Evolutionary conservation across 2,113 vertebrate genomes (phyloP), one percentile per base, ranked within the genome.

Genomic region (Thryonomys swinderianus): DNA sequence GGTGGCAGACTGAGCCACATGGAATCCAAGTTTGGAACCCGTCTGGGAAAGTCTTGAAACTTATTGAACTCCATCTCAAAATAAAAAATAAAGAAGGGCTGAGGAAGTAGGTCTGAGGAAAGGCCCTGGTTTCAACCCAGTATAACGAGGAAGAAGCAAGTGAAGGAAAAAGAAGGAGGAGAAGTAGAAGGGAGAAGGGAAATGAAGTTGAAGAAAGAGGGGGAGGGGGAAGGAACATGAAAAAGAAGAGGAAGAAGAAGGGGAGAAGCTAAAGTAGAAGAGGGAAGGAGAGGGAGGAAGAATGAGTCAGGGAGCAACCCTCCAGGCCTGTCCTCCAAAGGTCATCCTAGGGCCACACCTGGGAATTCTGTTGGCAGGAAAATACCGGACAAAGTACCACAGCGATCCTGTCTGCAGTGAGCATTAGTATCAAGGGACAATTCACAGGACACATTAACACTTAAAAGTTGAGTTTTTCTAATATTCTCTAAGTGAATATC

Each of bases 281-380:
- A 66, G 14, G 1, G 32, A 11, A 10, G 7, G 16, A 8, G 11
- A 20, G 67, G 9, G 21, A 40, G n/a, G 18, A 25, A 48, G 18
- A 9, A 1, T 7, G 9, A 21, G 32, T 51, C 57, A 14, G 18
- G 40, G n/a, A 81, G n/a, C 23, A 23, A 0, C 23, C 10, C 1
- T 7, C 25, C 7, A 27, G 4, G 21, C 37, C 23, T 0, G 2
- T 18, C 7, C 17, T 21, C 20, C 4, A 14, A 7, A 37, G 40
- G n/a, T 17, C 27, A 37, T 12, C 42, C 2, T 1, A 5, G 32
- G 61, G 21, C 12, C 42, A 45, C 21, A 17, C 59, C 64, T 67
- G 21, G 61, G 67, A 51, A 30, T 40, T 42, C 51, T 69, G n/a
- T 32, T 48, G 21, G 18, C 48, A 51, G 59, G 14, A 27, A 8